These are phyloP conservation scores for Tachysurus vachellii DNA, from an alignment of 2,113 vertebrate species.

Conservation along the genomic window DNA sequence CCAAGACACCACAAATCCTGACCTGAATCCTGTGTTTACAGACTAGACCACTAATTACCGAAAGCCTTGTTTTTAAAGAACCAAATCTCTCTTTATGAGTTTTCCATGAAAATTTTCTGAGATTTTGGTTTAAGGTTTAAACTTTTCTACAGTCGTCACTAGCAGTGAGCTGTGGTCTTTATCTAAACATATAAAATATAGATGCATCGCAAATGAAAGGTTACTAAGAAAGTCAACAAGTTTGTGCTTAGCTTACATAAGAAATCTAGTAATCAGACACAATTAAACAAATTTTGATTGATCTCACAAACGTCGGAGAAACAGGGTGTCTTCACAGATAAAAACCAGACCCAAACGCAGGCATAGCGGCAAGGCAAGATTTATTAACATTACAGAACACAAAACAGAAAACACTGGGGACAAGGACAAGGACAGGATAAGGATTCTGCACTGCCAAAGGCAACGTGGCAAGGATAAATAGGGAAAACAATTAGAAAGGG, in stretches of 20 bases:
- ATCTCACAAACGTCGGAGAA: not conserved
- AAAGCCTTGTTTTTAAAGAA: not conserved
- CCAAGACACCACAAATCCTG: conserved; percentile 21
- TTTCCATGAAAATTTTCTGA: not conserved
- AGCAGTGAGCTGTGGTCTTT: not conserved
- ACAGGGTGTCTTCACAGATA: too few species aligned
- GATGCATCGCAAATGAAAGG: not conserved
- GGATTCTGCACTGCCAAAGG: too few species aligned
- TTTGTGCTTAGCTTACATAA: not conserved
- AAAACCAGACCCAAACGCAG: too few species aligned
- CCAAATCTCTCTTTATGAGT: not conserved
- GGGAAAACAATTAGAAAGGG: too few species aligned
- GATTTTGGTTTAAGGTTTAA: too few species aligned
- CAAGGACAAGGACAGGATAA: too few species aligned
- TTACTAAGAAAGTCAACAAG: not conserved
- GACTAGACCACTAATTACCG: not conserved
- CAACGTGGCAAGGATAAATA: too few species aligned
- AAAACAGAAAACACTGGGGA: too few species aligned
- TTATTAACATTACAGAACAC: too few species aligned
- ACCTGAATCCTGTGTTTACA: conserved; percentile 9
- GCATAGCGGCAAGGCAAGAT: too few species aligned
- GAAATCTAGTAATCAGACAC: not conserved
- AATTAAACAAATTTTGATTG: not conserved
- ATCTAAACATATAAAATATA: not conserved
- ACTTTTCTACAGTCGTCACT: not conserved